phyloP scores from a whole-genome alignment of 2,888 invertebrate species.

The Drosophila lutescens region DNA sequence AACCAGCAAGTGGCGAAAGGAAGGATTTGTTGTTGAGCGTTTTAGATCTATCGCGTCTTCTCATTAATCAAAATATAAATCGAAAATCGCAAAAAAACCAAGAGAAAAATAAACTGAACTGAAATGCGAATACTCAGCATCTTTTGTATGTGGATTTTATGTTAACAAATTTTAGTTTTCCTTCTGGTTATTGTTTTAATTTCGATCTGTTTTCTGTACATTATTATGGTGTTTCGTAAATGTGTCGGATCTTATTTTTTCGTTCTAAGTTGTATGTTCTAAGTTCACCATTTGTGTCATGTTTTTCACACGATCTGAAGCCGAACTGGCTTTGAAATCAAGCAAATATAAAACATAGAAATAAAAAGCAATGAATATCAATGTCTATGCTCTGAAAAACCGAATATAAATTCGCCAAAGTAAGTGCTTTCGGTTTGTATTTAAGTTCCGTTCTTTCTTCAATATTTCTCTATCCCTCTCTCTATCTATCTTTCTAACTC shows the following conservation, averaged over 20 bases:
- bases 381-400: slow-evolving; percentile 47
- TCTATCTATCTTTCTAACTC: slow-evolving; percentile 26
- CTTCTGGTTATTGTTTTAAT: slow-evolving; percentile 14
- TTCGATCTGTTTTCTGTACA: slow-evolving; percentile 40
- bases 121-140: slow-evolving; percentile 37
- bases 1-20: slow-evolving; percentile 24
- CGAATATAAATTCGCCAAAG: slow-evolving; percentile 57
- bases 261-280: slow-evolving; percentile 43
- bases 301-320: slow-evolving; percentile 51
- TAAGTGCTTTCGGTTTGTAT: slow-evolving; percentile 75
- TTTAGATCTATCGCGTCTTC: slow-evolving; percentile 49
- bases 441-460: slow-evolving; percentile 55
- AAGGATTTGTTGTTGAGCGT: slow-evolving; percentile 47
- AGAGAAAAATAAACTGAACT: slow-evolving; percentile 36
- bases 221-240: slow-evolving; percentile 23
- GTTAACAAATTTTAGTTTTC: slow-evolving; percentile 23
- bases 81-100: slow-evolving; percentile 14
- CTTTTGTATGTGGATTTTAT: slow-evolving; percentile 38
- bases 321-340: slow-evolving; percentile 40
- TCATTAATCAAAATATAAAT: slow-evolving; percentile 35
- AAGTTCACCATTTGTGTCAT: slow-evolving; percentile 57
- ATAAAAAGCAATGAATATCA: slow-evolving; percentile 50
- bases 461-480: slow-evolving; percentile 38
- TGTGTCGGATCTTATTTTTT: slow-evolving; percentile 36
- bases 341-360: slow-evolving; percentile 43